Evolutionary conservation across 1,140 invertebrate genomes (phyloP), one percentile per base, ranked within the genome.

Genomic region (Drosophila punjabiensis): DNA sequence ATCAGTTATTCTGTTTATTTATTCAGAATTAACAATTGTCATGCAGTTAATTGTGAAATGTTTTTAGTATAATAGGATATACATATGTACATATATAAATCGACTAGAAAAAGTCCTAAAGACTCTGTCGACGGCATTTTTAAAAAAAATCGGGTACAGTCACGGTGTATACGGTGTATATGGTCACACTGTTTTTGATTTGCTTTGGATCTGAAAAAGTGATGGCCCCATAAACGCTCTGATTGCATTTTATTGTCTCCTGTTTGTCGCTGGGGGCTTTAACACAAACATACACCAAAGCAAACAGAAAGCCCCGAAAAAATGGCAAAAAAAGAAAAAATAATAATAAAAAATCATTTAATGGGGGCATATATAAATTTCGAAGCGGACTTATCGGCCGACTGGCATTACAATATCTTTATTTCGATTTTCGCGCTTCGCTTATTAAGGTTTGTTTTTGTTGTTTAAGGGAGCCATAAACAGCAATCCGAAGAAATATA

Each of bases 171-270:
- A 69, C 47, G n/a, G 30, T 39, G n/a, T n/a, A 33, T 33, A 69
- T 47, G 41, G 60, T 52, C 47, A 24, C 50, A 76, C 53, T 33
- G n/a, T 45, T 52, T 66, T 45, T 33, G 53, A 67, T 67, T 58
- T 39, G 45, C 37, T 73, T 73, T 41, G 65, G 30, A 59, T 50
- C 55, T 28, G 20, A 24, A 18, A 33, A 73, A 52, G 43, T 73
- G 33, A 74, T 73, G 55, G 35, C 24, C 28, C 55, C 63, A 77
- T 77, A 77, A 77, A 76, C 39, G 33, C 74, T 67, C 74, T 77
- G 75, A 77, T 77, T 77, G 73, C 73, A 76, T 67, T 77, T 77
- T 77, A 77, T 77, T 76, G 75, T 76, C 47, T 52, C 70, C 32
- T 52, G 55, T 70, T 70, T 67, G 64, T 70, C 63, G 67, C 64